Base-by-base conservation (phyloP, 2,797 vertebrate genomes). In the Tadarida brasiliensis region DNA sequence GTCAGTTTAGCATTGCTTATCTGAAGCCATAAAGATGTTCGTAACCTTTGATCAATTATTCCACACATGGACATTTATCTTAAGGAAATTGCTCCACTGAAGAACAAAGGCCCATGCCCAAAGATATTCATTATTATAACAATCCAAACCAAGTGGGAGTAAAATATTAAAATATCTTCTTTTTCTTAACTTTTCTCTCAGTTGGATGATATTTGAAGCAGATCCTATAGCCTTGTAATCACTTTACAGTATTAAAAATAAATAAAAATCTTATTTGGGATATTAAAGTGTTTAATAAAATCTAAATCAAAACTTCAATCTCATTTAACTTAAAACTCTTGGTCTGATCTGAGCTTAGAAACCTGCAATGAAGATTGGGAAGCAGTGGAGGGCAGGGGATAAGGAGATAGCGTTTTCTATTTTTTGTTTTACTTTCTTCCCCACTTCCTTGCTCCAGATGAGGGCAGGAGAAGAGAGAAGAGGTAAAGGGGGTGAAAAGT, bases 281-380 rank as follows among this genome's bases (percentile, higher is more conserved):
- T 92, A 94, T 96, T 94, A 88, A 95, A 97, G 80, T 96, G 39
- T 71, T 96, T 74, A 78, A 94, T 95, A 87, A 96, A 91, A 94
- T 83, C 33, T 33, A 70, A 91, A 91, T 97, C 89, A 76, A 93
- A 95, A 90, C 57, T 95, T 95, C 49, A 76, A 19, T 83, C 68
- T 85, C 86, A 95, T 88, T 97, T 96, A 85, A 95, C 95, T 95
- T 94, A 74, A 95, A 96, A 92, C 56, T 85, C n/a, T 76, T 61
- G 22, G 33, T 92, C 28, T 88, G 65, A 87, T 96, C 51, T 89
- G 63, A 89, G 26, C 56, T 96, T 81, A 77, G 84, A 96, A 71
- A 49, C 57, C 30, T 56, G 8, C 1, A 22, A 3, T 63, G 3
- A 54, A 56, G 70, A 87, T 1, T 33, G 44, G 11, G 51, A 88